Evolutionary conservation across 2,888 invertebrate genomes (phyloP).

Genomic region (Morinoia aosen): DNA sequence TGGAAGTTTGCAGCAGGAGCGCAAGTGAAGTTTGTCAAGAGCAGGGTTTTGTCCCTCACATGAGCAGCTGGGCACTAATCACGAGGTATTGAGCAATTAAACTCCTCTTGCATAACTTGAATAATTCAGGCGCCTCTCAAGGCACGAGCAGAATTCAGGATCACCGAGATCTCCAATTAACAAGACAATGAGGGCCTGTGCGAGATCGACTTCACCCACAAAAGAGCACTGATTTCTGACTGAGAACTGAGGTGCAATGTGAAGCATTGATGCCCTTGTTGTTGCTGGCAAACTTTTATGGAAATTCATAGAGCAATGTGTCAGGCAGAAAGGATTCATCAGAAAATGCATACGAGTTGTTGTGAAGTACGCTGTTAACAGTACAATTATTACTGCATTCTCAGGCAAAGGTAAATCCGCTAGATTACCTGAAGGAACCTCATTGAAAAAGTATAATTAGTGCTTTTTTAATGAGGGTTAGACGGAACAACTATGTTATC

Average conservation of each 20-base stretch:
- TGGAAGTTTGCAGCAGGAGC: not conserved
- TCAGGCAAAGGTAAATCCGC: no score
- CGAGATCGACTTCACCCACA: not conserved
- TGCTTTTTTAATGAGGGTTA: no score
- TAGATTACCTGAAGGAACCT: not conserved
- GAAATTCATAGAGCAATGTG: not conserved
- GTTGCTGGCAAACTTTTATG: not conserved
- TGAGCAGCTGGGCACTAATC: not conserved
- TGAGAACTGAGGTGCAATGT: not conserved
- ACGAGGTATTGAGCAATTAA: not conserved
- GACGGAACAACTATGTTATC: no score
- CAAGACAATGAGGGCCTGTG: not conserved
- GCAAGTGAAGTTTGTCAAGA: not conserved
- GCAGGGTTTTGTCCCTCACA: not conserved
- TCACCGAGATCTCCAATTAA: not conserved
- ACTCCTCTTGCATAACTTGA: slow-evolving; percentile 28
- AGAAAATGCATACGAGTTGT: not conserved
- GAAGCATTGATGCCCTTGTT: not conserved
- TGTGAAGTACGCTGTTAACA: not conserved
- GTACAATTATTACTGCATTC: not conserved
- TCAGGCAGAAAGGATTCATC: not conserved
- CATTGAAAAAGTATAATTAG: not conserved
- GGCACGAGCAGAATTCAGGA: not conserved
- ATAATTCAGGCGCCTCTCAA: slow-evolving; percentile 18
- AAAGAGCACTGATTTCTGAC: not conserved